These are phyloP conservation scores for Ostrea edulis DNA, from an alignment of 1,140 invertebrate species.

Conservation along the genomic window DNA sequence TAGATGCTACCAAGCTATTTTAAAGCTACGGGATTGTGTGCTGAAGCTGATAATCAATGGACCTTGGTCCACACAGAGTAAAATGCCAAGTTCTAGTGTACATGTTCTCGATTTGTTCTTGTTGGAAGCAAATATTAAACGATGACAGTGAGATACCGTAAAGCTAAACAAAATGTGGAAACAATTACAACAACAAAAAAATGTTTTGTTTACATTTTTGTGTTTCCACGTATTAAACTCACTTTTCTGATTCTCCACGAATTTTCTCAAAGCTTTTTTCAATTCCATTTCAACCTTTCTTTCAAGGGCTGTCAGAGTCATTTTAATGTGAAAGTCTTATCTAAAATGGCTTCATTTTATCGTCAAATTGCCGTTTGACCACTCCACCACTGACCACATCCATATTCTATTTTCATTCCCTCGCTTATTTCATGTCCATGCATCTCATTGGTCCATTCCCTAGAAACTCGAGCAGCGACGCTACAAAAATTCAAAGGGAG, in stretches of 20 bases:
- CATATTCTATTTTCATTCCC: slow-evolving; percentile 30
- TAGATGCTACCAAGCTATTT: no score
- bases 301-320: slow-evolving; percentile 60
- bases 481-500: background rate
- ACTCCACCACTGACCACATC: background rate
- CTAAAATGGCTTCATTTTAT: background rate
- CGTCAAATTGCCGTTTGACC: background rate
- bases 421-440: slow-evolving; percentile 27
- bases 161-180: no score
- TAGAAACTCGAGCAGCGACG: slow-evolving; percentile 39
- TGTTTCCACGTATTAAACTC: slow-evolving; percentile 25
- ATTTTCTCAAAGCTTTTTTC: slow-evolving; percentile 65
- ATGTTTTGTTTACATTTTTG: slow-evolving; percentile 26
- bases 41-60: no score
- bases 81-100: no score
- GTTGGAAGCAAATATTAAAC: no score
- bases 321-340: slow-evolving; percentile 34
- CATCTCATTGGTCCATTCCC: slow-evolving; percentile 37
- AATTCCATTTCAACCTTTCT: slow-evolving; percentile 64
- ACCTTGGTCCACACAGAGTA: no score
- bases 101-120: no score
- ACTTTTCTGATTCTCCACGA: slow-evolving; percentile 65
- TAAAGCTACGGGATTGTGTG: no score
- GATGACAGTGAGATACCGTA: no score
- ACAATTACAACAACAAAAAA: no score